Percentiles rank a stretch among this genome's conserved stretches.
Evolutionary conservation across 2,797 vertebrate genomes (phyloP).

Genomic region (Oceanodroma leucorhoa): DNA sequence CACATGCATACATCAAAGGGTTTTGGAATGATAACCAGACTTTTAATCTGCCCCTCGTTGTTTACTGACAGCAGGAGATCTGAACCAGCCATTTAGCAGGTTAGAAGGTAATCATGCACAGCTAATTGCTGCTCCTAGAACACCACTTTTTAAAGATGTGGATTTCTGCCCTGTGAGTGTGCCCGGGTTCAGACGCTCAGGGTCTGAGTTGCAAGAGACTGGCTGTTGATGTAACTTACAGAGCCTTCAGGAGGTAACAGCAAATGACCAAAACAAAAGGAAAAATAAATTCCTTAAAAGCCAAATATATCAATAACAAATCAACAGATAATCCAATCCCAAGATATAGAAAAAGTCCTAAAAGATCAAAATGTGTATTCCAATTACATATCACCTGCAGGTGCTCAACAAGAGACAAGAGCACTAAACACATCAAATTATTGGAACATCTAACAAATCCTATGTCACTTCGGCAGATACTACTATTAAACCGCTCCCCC

Average conservation of each 20-base stretch:
- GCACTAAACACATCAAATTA: slow-evolving; percentile 8
- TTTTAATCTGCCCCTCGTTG: slow-evolving; percentile 54
- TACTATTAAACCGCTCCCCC: neutral
- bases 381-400: neutral
- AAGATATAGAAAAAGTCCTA: neutral
- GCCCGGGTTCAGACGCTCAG: neutral
- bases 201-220: neutral
- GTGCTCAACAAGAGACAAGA: neutral
- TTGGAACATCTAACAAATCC: neutral
- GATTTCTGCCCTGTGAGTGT: neutral
- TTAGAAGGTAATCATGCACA: slow-evolving; percentile 54
- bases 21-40: slow-evolving; percentile 35
- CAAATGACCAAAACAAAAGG: neutral
- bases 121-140: slow-evolving; percentile 48
- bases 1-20: slow-evolving; percentile 7
- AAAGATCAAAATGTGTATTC: neutral
- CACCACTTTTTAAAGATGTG: neutral
- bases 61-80: slow-evolving; percentile 57
- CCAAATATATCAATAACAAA: neutral
- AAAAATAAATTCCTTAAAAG: neutral
- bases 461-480: neutral
- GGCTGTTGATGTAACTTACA: neutral
- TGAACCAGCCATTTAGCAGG: slow-evolving; percentile 59
- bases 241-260: neutral
- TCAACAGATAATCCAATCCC: neutral